Conservation (phyloP, 2,797 vertebrate species). For the Lophius americanus region DNA sequence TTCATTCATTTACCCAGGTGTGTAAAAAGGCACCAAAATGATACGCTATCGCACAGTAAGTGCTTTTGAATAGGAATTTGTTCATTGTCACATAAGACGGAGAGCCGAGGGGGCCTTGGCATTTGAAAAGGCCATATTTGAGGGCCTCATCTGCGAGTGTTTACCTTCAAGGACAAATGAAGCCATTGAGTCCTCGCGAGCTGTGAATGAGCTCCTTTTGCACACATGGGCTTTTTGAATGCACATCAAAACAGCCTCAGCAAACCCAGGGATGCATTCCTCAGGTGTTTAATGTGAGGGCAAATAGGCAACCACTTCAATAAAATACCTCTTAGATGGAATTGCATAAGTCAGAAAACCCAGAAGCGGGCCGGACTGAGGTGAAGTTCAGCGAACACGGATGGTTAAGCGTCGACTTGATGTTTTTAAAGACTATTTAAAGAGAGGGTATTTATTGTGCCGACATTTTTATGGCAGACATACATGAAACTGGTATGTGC, state of each 20-base stretch:
- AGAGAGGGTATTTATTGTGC: constrained; percentile 55
- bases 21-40: constrained; percentile 66
- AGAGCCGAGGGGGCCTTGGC: constrained; percentile 72
- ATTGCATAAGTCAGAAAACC: constrained; percentile 74
- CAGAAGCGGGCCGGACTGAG: constrained; percentile 10
- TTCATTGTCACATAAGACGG: constrained; percentile 82
- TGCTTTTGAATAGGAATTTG: constrained; percentile 80
- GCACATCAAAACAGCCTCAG: constrained; percentile 84
- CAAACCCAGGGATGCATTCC: constrained; percentile 81
- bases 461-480: constrained; percentile 57
- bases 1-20: constrained; percentile 79
- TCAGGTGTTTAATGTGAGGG: constrained; percentile 80
- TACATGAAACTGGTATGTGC: constrained; percentile 34
- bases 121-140: constrained; percentile 81
- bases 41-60: constrained; percentile 73
- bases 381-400: constrained; percentile 55
- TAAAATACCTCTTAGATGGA: constrained; percentile 80
- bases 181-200: constrained; percentile 78
- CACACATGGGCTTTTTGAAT: constrained; percentile 77
- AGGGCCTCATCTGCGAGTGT: constrained; percentile 80
- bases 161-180: constrained; percentile 85
- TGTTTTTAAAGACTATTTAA: constrained; percentile 46
- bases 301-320: constrained; percentile 84
- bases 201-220: constrained; percentile 85
- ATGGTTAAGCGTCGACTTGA: constrained; percentile 56